Base-by-base conservation (phyloP, 1,140 invertebrate species). In the Melitaea cinxia region DNA sequence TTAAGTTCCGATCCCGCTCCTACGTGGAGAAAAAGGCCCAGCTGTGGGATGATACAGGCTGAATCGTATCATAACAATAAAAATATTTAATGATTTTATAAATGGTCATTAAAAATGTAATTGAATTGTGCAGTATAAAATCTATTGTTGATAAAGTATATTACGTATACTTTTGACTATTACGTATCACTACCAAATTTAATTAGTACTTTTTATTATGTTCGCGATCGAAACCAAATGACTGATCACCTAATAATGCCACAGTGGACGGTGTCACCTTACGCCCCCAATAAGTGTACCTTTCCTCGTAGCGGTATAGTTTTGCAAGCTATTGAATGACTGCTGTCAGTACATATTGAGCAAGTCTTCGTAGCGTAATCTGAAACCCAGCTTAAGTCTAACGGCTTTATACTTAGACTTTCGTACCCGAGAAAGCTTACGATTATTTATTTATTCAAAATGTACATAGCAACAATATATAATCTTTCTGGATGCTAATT, bases 321-420 rank as follows among this genome's bases (percentile, higher is more conserved):
- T 85, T 86, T 86, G 83, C 84, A 84, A 80, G 80, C 82, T 88
- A 90, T 88, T 85, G 76, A 82, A 83, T 88, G 75, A 77, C 83
- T 78, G 65, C 77, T 86, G 82, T 87, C 80, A 65, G 61, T 74
- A 56, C 77, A 80, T 82, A 85, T 89, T 85, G 88, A 86, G 83
- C 82, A 87, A 85, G 82, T 82, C 79, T 77, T 75, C 79, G 77
- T 79, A 77, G 69, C 59, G 85, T 85, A 89, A 89, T 82, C 67
- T 69, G 81, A 89, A 70, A 64, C 73, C 64, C 72, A 73, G 77
- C 80, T 88, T 85, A 83, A 87, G 84, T 77, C 84, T 85, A 86
- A 82, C 78, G 71, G 75, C 75, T 81, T 70, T 75, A 66, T 79
- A 65, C 47, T 67, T 72, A 82, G 55, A 81, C 70, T 78, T 58